Conservation (phyloP, 2,113 vertebrate genomes). For the Malurus elegans region DNA sequence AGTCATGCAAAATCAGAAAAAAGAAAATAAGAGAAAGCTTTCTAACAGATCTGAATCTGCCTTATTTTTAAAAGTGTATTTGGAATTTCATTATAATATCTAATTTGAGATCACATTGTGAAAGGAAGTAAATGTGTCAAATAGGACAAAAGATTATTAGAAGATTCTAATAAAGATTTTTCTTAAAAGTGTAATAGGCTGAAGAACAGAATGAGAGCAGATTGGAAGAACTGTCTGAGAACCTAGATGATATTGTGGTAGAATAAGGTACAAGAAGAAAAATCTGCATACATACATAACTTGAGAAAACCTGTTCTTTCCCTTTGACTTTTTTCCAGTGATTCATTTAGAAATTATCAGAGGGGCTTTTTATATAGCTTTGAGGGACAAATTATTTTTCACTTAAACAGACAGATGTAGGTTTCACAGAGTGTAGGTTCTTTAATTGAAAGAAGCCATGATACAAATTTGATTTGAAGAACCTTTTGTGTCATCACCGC, state of each 20-base stretch:
- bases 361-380: background rate
- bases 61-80: background rate
- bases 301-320: background rate
- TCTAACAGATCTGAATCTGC: background rate
- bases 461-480: background rate
- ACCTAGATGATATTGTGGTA: background rate
- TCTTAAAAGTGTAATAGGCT: background rate
- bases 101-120: background rate
- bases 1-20: background rate
- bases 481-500: background rate
- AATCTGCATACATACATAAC: background rate
- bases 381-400: slow-evolving; percentile 27
- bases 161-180: background rate
- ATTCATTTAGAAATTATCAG: background rate
- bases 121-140: background rate
- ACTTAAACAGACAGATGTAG: background rate
- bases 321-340: background rate
- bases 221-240: background rate
- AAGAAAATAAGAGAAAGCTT: background rate
- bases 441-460: background rate
- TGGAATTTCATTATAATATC: background rate
- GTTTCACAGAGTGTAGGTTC: background rate
- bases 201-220: background rate
- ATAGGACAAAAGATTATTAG: background rate
- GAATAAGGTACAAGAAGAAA: background rate